Percentiles rank a stretch among this genome's conserved stretches.
Evolutionary conservation across 2,888 invertebrate species (phyloP).

Genomic region (Metacarcinus magister): DNA sequence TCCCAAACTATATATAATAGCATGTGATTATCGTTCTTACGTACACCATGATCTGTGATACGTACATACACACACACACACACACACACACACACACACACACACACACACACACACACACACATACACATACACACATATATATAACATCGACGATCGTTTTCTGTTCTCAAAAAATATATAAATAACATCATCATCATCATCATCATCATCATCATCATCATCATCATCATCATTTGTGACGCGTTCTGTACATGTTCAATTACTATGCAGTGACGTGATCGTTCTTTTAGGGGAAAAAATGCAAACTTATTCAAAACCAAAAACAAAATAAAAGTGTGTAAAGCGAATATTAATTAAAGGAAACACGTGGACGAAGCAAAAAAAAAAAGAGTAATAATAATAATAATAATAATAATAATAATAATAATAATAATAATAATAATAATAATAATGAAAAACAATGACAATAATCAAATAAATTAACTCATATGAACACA

Average conservation of each 20-base stretch:
- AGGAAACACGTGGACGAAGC: neutral
- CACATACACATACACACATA: neutral
- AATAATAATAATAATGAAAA: neutral
- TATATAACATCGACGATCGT: neutral
- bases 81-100: conserved; percentile 8
- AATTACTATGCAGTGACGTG: neutral
- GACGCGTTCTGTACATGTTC: neutral
- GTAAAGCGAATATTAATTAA: neutral
- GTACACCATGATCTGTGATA: conserved; percentile 30
- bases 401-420: neutral
- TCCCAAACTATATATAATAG: neutral
- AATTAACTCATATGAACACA: neutral
- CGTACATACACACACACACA: neutral
- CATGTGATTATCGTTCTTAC: neutral
- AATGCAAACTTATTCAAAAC: too few relatives aligned
- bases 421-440: neutral
- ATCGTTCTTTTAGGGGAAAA: neutral
- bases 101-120: conserved; percentile 14
- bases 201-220: neutral
- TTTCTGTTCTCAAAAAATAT: neutral
- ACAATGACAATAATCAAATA: neutral
- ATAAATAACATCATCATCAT: neutral
- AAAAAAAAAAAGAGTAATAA: neutral
- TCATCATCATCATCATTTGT: neutral
- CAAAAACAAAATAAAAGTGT: neutral